These are phyloP conservation scores for Sialia sialis DNA, from an alignment of 2,113 vertebrate genomes.

Conservation along the genomic window DNA sequence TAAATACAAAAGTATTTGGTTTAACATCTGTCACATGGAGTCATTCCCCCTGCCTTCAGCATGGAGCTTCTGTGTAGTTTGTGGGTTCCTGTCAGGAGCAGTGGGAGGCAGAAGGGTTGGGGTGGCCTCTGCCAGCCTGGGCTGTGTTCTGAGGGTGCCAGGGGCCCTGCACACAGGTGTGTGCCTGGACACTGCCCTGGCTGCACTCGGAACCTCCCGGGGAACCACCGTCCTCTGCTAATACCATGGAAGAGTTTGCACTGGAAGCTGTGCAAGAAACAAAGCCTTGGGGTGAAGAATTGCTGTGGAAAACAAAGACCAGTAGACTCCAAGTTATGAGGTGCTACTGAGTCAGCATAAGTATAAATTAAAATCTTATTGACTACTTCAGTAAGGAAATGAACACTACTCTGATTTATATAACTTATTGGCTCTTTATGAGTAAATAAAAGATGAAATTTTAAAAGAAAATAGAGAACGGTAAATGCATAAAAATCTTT, in stretches of 20 bases:
- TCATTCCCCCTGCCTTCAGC: slow-evolving; percentile 39
- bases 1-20: slow-evolving; percentile 63
- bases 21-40: slow-evolving; percentile 53
- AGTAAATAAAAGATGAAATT: slow-evolving; percentile 70
- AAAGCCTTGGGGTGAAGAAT: not conserved
- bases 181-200: not conserved
- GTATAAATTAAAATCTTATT: not conserved
- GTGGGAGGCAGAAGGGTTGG: not conserved
- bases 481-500: slow-evolving; percentile 41
- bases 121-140: not conserved
- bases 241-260: not conserved
- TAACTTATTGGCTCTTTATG: slow-evolving; percentile 77
- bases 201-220: not conserved
- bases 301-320: not conserved
- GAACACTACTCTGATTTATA: slow-evolving; percentile 52
- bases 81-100: not conserved
- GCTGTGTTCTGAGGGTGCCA: not conserved
- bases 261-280: not conserved
- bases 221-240: accelerated
- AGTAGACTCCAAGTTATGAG: not conserved
- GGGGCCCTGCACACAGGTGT: not conserved
- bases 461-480: slow-evolving; percentile 54
- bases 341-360: slow-evolving; percentile 27
- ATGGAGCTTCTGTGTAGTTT: not conserved
- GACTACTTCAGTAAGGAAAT: slow-evolving; percentile 52